Evolutionary conservation across 2,113 vertebrate species (phyloP).

Genomic region (Seriola dumerili): DNA sequence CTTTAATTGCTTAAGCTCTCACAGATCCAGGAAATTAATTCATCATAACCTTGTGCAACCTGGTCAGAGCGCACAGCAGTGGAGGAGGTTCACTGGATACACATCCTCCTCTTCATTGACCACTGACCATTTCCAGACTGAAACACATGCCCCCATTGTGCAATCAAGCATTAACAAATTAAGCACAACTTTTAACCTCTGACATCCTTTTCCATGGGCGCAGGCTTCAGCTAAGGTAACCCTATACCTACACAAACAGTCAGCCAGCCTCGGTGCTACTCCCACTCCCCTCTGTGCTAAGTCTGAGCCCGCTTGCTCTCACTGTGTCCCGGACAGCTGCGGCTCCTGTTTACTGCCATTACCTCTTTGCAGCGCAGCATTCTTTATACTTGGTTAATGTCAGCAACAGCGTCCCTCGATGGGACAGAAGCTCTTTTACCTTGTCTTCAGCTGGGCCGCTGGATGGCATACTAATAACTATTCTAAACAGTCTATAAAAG

Average conservation of each 20-base stretch:
- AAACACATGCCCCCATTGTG: slow-evolving; percentile 54
- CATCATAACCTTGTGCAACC: slow-evolving; percentile 50
- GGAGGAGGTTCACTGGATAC: not conserved
- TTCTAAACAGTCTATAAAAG: slow-evolving; percentile 50
- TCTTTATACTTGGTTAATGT: slow-evolving; percentile 53
- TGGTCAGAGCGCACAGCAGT: slow-evolving; percentile 3
- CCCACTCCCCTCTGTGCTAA: slow-evolving; percentile 39
- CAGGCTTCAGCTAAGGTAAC: slow-evolving; percentile 62
- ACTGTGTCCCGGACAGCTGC: slow-evolving; percentile 70
- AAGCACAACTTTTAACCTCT: slow-evolving; percentile 54
- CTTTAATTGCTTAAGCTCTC: slow-evolving; percentile 67
- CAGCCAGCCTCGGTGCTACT: slow-evolving; percentile 35
- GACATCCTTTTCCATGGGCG: slow-evolving; percentile 60
- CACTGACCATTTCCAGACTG: not conserved
- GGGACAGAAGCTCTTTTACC: not conserved
- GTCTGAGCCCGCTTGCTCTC: slow-evolving; percentile 28
- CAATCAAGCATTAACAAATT: slow-evolving; percentile 68
- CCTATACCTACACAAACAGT: slow-evolving; percentile 61
- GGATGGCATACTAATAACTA: slow-evolving; percentile 14
- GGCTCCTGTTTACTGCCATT: slow-evolving; percentile 40
- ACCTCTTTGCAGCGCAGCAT: slow-evolving; percentile 35
- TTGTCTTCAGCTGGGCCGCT: not conserved
- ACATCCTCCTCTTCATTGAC: not conserved
- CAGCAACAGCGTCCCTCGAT: slow-evolving; percentile 17
- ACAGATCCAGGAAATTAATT: slow-evolving; percentile 59